These are phyloP conservation scores for Leptopilina boulardi DNA, from an alignment of 1,140 invertebrate genomes.

Conservation along the genomic window DNA sequence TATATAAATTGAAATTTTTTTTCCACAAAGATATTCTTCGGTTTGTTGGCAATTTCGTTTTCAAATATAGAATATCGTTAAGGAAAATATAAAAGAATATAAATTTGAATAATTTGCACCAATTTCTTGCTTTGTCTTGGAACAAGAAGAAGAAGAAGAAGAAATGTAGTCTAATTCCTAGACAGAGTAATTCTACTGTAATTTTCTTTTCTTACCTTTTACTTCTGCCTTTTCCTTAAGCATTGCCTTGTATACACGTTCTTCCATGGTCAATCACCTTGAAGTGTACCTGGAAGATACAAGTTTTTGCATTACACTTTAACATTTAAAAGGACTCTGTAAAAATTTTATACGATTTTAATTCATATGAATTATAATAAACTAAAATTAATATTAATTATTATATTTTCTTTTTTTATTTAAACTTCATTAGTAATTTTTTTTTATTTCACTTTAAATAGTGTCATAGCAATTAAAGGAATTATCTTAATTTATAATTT, in stretches of 20 bases:
- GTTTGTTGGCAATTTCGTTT: too few relatives aligned
- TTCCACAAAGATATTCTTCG: too few relatives aligned
- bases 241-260: background rate
- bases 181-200: background rate
- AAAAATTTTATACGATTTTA: background rate
- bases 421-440: too few relatives aligned
- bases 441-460: too few relatives aligned
- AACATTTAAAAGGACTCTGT: conserved; percentile 1
- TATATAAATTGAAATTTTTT: too few relatives aligned
- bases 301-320: conserved; percentile 1
- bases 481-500: too few relatives aligned
- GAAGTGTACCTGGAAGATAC: conserved; percentile 12
- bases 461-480: too few relatives aligned
- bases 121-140: background rate
- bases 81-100: too few relatives aligned
- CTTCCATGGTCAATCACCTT: conserved; percentile 59
- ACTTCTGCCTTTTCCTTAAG: background rate
- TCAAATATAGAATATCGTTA: too few relatives aligned
- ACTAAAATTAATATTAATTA: too few relatives aligned
- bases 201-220: conserved; percentile 3
- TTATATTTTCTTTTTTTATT: too few relatives aligned
- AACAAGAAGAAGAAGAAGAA: background rate
- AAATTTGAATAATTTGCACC: background rate
- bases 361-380: too few relatives aligned
- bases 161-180: conserved; percentile 8